phyloP scores from a whole-genome alignment of 2,113 vertebrate genomes.

The Octodon degus region DNA sequence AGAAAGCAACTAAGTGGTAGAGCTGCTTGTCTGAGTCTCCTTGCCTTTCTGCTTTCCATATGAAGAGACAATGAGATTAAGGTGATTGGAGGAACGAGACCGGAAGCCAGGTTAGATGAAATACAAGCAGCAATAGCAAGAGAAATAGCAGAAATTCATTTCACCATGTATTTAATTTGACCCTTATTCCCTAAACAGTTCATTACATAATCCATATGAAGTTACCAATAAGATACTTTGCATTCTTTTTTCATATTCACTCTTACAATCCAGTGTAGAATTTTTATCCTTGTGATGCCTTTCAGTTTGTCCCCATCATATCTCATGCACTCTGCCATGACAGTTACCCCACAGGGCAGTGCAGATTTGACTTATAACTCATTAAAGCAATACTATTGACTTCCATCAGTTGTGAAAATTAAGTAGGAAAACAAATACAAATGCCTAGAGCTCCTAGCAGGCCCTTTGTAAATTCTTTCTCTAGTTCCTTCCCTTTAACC shows the following conservation, averaged over 20 bases:
- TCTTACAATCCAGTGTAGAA: background rate
- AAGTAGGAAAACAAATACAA: background rate
- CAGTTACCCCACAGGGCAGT: background rate
- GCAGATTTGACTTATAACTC: background rate
- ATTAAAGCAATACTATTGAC: background rate
- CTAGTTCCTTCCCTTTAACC: background rate
- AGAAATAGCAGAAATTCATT: background rate
- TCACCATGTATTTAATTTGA: background rate
- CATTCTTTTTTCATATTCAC: background rate
- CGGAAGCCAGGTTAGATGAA: background rate
- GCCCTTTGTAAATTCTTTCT: background rate
- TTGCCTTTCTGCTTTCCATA: background rate
- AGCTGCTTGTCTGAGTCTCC: background rate
- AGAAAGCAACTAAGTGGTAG: background rate
- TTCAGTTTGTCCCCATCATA: background rate
- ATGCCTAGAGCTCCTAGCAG: background rate
- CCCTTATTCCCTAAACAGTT: background rate
- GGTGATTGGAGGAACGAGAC: background rate
- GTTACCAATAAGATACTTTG: background rate
- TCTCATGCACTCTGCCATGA: background rate
- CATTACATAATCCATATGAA: background rate
- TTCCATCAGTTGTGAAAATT: background rate
- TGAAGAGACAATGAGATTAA: background rate
- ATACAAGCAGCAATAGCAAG: background rate
- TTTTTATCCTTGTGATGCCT: background rate